Evolutionary conservation across 64 coral and sea anemone genomes (phyloP), one percentile per base, ranked within the genome.

Genomic region (Orbicella faveolata): DNA sequence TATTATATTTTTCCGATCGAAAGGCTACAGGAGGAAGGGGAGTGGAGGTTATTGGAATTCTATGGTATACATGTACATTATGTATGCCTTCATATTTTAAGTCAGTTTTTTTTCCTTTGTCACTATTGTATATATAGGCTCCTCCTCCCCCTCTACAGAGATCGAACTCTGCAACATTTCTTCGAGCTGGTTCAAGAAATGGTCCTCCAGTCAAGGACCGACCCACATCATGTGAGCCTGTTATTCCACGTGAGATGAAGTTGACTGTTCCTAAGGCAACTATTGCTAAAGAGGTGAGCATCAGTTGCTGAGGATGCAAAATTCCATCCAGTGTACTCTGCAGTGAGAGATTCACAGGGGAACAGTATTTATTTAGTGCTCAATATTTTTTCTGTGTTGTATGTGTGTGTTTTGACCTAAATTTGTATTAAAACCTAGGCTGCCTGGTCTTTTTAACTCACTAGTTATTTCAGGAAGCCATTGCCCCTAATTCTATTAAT

Each of bases 111-210:
- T 74, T 72, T 52, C 14, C 2, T 61, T 44, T 78, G 25, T 76
- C 61, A 36, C 21, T 37, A 20, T 75, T 34, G 66, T 41, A 41
- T 4, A 39, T 4, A 39, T 78, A 98, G 96, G 96, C 93, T 36
- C 93, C 90, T 54, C 93, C 88, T 4, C 85, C 93, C 51, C 83
- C 64, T 51, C 63, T 86, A n/a, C 89, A 75, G 55, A 93, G 96
- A 66, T 92, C 96, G 19, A 98, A 92, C 63, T 98, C 96, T 83
- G 93, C 93, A 10, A 90, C 90, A 75, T 90, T 90, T 83, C 83
- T 95, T 4, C 89, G 90, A 77, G 93, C 93, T 48, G 93, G 94
- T 37, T 98, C 90, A 69, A 89, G 90, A n/a, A 98, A 93, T 95
- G 96, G 96, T 30, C 93, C 96, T 20, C 93, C 91, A 83, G 96